Base-by-base conservation (phyloP, 2,797 vertebrate species). In the Macropodus opercularis region DNA sequence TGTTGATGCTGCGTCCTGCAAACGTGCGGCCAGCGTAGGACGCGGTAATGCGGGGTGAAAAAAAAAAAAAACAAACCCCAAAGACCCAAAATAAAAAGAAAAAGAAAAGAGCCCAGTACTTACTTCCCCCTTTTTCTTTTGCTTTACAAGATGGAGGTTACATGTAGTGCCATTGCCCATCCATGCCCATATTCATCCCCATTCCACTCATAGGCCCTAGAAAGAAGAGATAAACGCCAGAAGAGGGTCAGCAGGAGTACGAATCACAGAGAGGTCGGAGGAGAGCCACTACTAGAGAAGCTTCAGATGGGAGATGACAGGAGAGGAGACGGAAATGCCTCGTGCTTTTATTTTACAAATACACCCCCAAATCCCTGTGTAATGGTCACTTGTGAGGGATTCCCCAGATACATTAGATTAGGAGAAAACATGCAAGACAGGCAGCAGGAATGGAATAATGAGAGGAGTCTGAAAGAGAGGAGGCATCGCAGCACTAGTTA, bases 101-200 rank as follows among this genome's bases (percentile, higher is more conserved):
- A 93, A 90, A 87, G 86, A 90, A 92, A 90, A 92, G 81, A 91
- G 81, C 87, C 92, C 89, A 84, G 83, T 96, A 98, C 96, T 97
- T 98, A 98, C 96, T 94, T 98, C 95, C 95, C 95, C 95, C 94
- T 95, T 92, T 94, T 91, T 95, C 93, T 94, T 95, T 92, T 90
- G 89, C 85, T 90, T 91, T 91, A 92, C 91, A 92, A 92, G 90
- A 86, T 89, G 91, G 83, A 88, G 89, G 88, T 94, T 94, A 95
- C 94, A 95, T 95, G 93, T 95, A 95, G 91, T 95, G 94, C 94
- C 94, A 95, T 90, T 95, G 94, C 88, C 93, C 94, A 87, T 95
- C 94, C 94, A 95, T 95, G 85, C 94, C 94, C 94, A 95, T 95
- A 90, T 95, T 95, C 94, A 95, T 95, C 80, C 94, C 94, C 94